These are phyloP conservation scores for Phyllostomus hastatus DNA, from an alignment of 2,113 vertebrate genomes.

Conservation along the genomic window DNA sequence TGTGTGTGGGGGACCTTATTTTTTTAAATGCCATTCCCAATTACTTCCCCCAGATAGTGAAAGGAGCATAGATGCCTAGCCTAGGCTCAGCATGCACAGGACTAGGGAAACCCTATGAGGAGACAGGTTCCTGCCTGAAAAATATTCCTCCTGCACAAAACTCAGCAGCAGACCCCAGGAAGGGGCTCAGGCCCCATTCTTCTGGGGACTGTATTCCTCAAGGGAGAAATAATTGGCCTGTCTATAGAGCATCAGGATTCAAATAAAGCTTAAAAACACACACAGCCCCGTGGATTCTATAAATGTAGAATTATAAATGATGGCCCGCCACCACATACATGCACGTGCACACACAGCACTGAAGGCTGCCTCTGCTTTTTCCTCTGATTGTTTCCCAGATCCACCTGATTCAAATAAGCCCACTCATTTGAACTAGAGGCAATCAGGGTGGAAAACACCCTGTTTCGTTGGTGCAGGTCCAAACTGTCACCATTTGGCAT, in stretches of 20 bases:
- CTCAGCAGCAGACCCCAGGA: not conserved
- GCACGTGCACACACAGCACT: not conserved
- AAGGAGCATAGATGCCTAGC: not conserved
- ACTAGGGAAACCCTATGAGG: not conserved
- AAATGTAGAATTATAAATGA: slow-evolving; percentile 60
- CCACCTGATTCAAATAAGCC: slow-evolving; percentile 60
- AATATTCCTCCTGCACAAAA: not conserved
- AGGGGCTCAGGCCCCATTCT: slow-evolving; percentile 21
- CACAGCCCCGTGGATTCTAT: slow-evolving; percentile 38
- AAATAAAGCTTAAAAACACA: slow-evolving; percentile 61
- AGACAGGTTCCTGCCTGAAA: not conserved
- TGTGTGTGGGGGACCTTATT: not conserved
- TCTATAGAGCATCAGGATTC: slow-evolving; percentile 63
- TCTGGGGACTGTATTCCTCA: slow-evolving; percentile 49
- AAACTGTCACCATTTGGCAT: slow-evolving; percentile 74
- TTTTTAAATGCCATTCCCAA: not conserved
- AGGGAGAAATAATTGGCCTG: slow-evolving; percentile 65
- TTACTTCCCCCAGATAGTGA: not conserved
- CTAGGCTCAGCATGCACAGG: not conserved
- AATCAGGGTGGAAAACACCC: slow-evolving; percentile 65
- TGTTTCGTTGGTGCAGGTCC: slow-evolving; percentile 54
- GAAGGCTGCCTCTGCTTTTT: slow-evolving; percentile 19
- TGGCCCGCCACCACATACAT: slow-evolving; percentile 23
- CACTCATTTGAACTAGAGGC: slow-evolving; percentile 60
- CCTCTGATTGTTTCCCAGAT: slow-evolving; percentile 49